phyloP scores from a whole-genome alignment of 1,140 invertebrate species.

The Uloborus diversus region DNA sequence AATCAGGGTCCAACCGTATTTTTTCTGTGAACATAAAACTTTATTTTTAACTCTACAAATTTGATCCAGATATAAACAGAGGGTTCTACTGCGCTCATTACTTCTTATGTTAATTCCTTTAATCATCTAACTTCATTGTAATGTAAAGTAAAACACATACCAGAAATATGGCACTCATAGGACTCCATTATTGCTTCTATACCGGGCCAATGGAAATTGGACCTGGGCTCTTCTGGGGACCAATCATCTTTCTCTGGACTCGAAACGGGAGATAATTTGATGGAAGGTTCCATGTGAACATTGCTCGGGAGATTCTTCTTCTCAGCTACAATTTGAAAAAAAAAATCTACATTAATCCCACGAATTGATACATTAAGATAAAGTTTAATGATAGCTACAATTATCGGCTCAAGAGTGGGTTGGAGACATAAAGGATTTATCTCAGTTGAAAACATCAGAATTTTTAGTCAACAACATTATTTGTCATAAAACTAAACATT shows the following conservation, averaged over 20 bases:
- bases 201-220: slow-evolving; percentile 59
- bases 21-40: neutral
- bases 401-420: too few species aligned
- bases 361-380: too few species aligned
- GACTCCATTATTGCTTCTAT: slow-evolving; percentile 65
- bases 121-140: neutral
- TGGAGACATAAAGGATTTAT: too few species aligned
- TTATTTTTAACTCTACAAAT: neutral
- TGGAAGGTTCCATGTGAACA: slow-evolving; percentile 7
- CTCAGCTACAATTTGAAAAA: slow-evolving; percentile 20
- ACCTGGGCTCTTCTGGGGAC: neutral
- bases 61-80: neutral
- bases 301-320: slow-evolving; percentile 14
- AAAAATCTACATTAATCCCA: too few species aligned
- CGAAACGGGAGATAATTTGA: neutral
- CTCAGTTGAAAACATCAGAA: too few species aligned
- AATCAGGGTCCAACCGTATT: neutral
- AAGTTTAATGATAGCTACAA: too few species aligned
- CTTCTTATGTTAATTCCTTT: too few species aligned
- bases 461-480: too few species aligned
- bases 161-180: slow-evolving; percentile 65
- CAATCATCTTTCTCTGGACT: neutral
- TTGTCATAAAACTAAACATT: too few species aligned
- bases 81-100: too few species aligned
- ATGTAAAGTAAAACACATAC: slow-evolving; percentile 57